phyloP scores from a whole-genome alignment of 1,140 invertebrate genomes.

The Drosophila kurseongensis region DNA sequence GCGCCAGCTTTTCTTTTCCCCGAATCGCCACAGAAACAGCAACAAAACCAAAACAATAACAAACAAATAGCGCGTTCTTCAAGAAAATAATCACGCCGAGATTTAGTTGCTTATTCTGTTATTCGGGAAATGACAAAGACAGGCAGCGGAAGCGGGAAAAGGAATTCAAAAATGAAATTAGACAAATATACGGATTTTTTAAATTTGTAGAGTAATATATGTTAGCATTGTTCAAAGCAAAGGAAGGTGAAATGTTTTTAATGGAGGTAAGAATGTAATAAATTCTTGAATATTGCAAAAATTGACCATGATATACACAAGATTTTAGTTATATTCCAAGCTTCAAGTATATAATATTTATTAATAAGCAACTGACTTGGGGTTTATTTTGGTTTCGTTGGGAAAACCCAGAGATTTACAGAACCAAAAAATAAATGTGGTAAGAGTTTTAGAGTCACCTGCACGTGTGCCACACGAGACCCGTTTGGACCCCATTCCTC shows the following conservation, averaged over 20 bases:
- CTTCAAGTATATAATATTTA: not conserved
- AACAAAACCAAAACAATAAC: constrained; percentile 29
- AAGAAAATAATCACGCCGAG: constrained; percentile 41
- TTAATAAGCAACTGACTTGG: not conserved
- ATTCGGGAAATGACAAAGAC: constrained; percentile 43
- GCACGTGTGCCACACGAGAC: constrained; percentile 71
- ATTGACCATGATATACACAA: too few species aligned
- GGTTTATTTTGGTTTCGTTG: not conserved
- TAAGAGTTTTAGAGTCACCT: constrained; percentile 35
- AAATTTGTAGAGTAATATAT: constrained; percentile 22
- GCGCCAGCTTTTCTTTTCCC: constrained; percentile 45
- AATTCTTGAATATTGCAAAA: too few species aligned
- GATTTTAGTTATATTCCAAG: too few species aligned
- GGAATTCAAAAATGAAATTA: constrained; percentile 40
- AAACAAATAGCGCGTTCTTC: constrained; percentile 44
- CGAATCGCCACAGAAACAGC: constrained; percentile 13
- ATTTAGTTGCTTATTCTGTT: constrained; percentile 19
- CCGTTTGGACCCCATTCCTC: too few species aligned
- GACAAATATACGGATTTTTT: constrained; percentile 33
- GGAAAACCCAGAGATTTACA: too few species aligned
- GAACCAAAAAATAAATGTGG: constrained; percentile 50
- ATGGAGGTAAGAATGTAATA: not conserved
- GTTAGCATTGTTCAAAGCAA: constrained; percentile 9
- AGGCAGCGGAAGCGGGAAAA: constrained; percentile 40
- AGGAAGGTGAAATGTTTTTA: constrained; percentile 27